phyloP scores from a whole-genome alignment of 2,888 invertebrate species.

The Labia minor region DNA sequence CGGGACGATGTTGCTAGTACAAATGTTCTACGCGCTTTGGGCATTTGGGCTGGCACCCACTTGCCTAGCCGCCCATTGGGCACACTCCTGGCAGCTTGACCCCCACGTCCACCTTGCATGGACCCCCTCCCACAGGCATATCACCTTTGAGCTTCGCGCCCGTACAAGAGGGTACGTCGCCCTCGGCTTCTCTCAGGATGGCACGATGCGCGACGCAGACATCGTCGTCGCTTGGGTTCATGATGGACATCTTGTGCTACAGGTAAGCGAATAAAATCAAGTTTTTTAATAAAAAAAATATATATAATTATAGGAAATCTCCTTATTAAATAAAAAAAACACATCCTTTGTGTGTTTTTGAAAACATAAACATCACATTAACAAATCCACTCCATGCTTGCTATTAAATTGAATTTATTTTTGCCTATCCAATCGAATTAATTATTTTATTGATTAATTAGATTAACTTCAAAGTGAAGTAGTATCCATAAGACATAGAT shows the following conservation, averaged over 20 bases:
- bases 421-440: too few species aligned
- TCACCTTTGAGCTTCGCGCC: constrained; percentile 74
- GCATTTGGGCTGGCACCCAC: not conserved
- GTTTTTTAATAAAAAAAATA: too few species aligned
- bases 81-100: constrained; percentile 36
- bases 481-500: too few species aligned
- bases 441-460: too few species aligned
- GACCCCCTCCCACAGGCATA: constrained; percentile 56
- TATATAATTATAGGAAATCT: too few species aligned
- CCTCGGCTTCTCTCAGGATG: constrained; percentile 72
- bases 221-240: constrained; percentile 85
- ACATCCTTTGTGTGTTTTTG: too few species aligned
- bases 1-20: not conserved
- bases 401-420: too few species aligned
- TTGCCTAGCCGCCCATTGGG: constrained; percentile 40
- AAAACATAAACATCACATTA: too few species aligned
- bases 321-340: too few species aligned
- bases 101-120: constrained; percentile 25
- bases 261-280: too few species aligned
- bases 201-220: constrained; percentile 71
- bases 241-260: constrained; percentile 60
- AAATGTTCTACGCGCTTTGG: not conserved
- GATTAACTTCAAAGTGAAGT: too few species aligned
- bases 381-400: too few species aligned
- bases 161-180: constrained; percentile 76